Percentiles rank a stretch among this genome's conserved stretches.
Evolutionary conservation across 2,113 vertebrate genomes (phyloP).

Genomic region (Nothoprocta perdicaria): DNA sequence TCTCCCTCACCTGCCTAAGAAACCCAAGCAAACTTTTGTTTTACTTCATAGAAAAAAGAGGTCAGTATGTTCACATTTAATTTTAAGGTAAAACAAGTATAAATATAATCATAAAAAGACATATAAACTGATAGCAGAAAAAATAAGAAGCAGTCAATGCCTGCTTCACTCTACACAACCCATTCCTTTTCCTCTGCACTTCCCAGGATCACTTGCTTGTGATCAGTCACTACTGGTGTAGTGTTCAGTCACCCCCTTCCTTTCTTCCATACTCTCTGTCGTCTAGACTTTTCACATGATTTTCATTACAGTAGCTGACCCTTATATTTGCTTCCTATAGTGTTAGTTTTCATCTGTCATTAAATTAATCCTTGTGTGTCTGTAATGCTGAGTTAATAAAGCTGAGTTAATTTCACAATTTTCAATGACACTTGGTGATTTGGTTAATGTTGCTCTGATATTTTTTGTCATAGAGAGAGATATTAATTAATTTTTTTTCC

Average conservation of each 20-base stretch:
- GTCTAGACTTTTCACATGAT: not conserved
- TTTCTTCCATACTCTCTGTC: not conserved
- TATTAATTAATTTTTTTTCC: not conserved
- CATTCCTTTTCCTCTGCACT: not conserved
- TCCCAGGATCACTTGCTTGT: not conserved
- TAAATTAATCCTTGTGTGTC: not conserved
- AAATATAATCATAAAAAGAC: not conserved
- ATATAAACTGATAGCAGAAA: not conserved
- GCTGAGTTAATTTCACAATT: not conserved
- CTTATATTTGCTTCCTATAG: not conserved
- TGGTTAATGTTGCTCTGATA: not conserved
- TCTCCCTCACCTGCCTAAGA: not conserved
- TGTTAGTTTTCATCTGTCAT: not conserved
- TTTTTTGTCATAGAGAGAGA: not conserved
- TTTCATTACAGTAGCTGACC: not conserved
- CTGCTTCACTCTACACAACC: not conserved
- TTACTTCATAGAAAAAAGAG: not conserved
- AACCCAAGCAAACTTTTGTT: not conserved
- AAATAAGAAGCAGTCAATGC: not conserved
- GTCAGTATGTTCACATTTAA: not conserved
- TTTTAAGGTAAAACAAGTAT: not conserved
- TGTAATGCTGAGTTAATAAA: not conserved
- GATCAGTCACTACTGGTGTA: not conserved
- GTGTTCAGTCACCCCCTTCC: not conserved
- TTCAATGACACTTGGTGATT: not conserved